phyloP scores from a whole-genome alignment of 2,113 vertebrate species.

The Pithys albifrons region DNA sequence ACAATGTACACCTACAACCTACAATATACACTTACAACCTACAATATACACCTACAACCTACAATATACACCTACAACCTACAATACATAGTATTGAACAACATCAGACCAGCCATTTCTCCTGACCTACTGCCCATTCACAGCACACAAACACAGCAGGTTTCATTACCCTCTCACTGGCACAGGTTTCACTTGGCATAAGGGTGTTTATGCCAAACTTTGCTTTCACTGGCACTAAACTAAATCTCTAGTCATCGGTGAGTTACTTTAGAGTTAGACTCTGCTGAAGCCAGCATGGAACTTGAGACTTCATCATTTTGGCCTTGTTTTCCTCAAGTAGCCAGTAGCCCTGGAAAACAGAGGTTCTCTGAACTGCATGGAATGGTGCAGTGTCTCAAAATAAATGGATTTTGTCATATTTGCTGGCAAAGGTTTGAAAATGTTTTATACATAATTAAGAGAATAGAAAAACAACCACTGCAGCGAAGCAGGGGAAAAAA shows the following conservation, averaged over 20 bases:
- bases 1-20: too few species aligned
- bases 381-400: not conserved
- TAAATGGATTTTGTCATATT: constrained; percentile 22
- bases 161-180: not conserved
- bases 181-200: not conserved
- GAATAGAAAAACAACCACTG: not conserved
- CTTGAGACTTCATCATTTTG: not conserved
- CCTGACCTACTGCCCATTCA: not conserved
- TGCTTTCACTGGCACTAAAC: not conserved
- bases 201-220: not conserved
- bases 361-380: not conserved
- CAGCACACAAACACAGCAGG: not conserved
- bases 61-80: not conserved
- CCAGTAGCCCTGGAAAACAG: not conserved
- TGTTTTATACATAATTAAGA: not conserved
- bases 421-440: not conserved
- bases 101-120: not conserved
- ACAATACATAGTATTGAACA: not conserved
- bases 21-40: too few species aligned
- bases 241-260: not conserved
- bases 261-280: not conserved
- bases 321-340: not conserved
- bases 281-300: not conserved
- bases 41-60: too few species aligned
- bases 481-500: not conserved